These are phyloP conservation scores for Patiria pectinifera DNA, from an alignment of 53 echinoderm and acorn worm species.

Conservation along the genomic window DNA sequence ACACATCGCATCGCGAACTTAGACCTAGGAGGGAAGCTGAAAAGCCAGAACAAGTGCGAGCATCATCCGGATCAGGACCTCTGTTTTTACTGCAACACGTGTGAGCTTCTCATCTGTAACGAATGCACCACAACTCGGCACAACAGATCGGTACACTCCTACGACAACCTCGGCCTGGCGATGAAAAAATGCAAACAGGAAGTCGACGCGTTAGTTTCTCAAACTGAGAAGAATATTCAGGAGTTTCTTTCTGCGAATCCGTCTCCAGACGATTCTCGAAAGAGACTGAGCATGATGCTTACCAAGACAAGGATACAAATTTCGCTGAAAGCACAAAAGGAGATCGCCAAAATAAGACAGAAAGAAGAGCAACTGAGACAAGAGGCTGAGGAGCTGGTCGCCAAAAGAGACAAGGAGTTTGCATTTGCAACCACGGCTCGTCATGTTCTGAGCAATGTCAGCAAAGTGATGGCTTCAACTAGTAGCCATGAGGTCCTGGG, in stretches of 20 bases:
- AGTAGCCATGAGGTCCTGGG: neutral
- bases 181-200: neutral
- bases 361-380: neutral
- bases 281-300: neutral
- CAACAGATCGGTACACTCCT: neutral
- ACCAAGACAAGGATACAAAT: neutral
- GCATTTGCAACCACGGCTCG: too few species aligned
- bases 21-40: neutral
- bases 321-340: neutral
- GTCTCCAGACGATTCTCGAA: neutral
- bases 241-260: neutral
- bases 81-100: neutral
- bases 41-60: neutral
- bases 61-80: neutral
- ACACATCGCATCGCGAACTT: neutral
- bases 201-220: neutral
- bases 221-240: neutral
- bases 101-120: neutral
- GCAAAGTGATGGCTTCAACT: neutral
- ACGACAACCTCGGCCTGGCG: neutral
- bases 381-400: too few species aligned
- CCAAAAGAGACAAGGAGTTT: too few species aligned
- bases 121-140: neutral
- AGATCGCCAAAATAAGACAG: neutral
- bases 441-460: too few species aligned